phyloP scores from a whole-genome alignment of 2,113 vertebrate genomes.

The Ivindomyrus marchei region DNA sequence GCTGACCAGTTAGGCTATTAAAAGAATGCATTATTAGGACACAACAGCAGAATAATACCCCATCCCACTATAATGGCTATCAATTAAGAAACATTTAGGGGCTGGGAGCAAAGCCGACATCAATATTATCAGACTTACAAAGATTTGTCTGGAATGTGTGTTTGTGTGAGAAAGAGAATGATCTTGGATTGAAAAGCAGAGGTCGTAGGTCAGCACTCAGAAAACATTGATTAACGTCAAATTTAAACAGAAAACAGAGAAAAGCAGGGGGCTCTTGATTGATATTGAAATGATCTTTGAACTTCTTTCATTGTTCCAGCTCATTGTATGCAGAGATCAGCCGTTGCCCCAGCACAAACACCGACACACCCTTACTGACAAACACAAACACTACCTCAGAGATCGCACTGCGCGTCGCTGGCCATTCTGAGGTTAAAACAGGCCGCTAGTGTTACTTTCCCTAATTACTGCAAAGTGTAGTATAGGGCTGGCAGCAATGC shows the following conservation, averaged over 20 bases:
- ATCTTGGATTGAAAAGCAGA: background rate
- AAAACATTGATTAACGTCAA: slow-evolving; percentile 8
- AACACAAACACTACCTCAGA: background rate
- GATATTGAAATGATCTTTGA: slow-evolving; percentile 33
- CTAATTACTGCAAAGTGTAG: background rate
- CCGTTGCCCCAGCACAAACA: background rate
- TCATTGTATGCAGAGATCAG: slow-evolving; percentile 14
- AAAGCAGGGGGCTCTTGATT: background rate
- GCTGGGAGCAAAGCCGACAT: background rate
- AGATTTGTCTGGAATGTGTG: background rate
- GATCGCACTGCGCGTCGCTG: slow-evolving; percentile 18
- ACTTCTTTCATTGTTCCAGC: slow-evolving; percentile 1
- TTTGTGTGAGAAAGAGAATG: background rate
- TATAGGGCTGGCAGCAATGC: background rate
- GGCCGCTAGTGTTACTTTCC: background rate
- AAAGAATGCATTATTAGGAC: slow-evolving; percentile 21
- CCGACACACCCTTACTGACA: slow-evolving; percentile 7
- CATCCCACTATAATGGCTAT: slow-evolving; percentile 29
- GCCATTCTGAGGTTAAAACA: slow-evolving; percentile 15
- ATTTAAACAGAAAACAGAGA: slow-evolving; percentile 13
- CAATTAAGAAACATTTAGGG: slow-evolving; percentile 36
- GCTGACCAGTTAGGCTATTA: slow-evolving; percentile 19
- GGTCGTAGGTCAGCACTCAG: background rate
- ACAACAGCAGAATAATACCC: slow-evolving; percentile 25
- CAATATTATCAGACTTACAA: background rate